Base-by-base conservation (phyloP, 2,797 vertebrate genomes). In the Antennarius maculatus region DNA sequence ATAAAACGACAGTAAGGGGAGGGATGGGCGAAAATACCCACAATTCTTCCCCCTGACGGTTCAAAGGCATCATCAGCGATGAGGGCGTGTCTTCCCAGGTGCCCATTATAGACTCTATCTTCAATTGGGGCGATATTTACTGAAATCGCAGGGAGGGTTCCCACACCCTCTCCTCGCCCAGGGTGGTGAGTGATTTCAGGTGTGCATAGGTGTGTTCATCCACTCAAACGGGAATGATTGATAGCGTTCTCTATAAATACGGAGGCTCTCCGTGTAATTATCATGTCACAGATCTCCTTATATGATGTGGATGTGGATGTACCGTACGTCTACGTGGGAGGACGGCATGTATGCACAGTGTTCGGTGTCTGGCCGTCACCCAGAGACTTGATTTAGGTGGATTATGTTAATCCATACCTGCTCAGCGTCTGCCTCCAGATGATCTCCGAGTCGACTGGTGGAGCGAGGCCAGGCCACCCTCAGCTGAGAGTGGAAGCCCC, bases 391-490 rank as follows among this genome's bases (percentile, higher is more conserved):
- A 86, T 71, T 85, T 70, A 82, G 84, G 71, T 70, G 83, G 86
- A 90, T 89, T 86, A 89, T 77, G 76, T 64, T 88, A 88, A 90
- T 78, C 84, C 81, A 61, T 86, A 89, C 72, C 83, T 79, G 79
- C 68, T 84, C 77, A 62, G 47, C 46, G 69, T 85, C 74, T 86
- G 82, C 85, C 83, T 86, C 76, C 47, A 61, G 77, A 77, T 84
- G 85, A 86, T 85, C 65, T 79, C 62, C 62, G 61, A 81, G 78
- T 61, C 28, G 42, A 73, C 46, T 81, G 61, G 54, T 56, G 43
- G 29, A 70, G 71, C 47, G 6, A 66, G 82, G 74, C 80, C 84
- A 65, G 82, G 76, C 80, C 85, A 86, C 80, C 87, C 82, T 86
- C 61, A 59, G 65, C 61, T 80, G 65, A 64, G 72, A 79, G 78